Percentiles rank a stretch among this genome's conserved stretches.
Evolutionary conservation across 2,888 invertebrate species (phyloP).

Genomic region (Graphium colonna): DNA sequence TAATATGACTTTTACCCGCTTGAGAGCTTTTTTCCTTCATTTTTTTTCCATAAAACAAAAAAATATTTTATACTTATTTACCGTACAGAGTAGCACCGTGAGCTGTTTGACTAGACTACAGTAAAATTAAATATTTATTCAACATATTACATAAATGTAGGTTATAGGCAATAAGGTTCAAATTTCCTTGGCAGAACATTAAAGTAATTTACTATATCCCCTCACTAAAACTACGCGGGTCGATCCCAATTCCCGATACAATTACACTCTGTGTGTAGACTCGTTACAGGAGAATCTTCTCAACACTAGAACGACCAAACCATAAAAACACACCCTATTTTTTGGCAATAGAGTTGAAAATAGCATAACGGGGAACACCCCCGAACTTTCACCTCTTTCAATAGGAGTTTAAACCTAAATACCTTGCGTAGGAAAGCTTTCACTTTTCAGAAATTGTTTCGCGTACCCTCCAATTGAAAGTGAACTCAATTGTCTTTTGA

Average conservation of each 20-base stretch:
- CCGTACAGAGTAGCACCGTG: too few relatives aligned
- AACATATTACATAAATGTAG: too few relatives aligned
- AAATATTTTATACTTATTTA: too few relatives aligned
- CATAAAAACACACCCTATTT: conserved; percentile 42
- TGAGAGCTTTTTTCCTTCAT: too few relatives aligned
- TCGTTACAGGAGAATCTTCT: conserved; percentile 75
- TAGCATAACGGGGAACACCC: conserved; percentile 38
- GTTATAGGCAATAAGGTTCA: conserved; percentile 40
- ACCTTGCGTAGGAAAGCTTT: conserved; percentile 77
- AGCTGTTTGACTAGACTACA: too few relatives aligned
- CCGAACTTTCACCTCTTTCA: conserved; percentile 79
- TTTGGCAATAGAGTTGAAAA: conserved; percentile 39
- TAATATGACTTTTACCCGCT: too few relatives aligned
- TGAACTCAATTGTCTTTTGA: conserved; percentile 38
- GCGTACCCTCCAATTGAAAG: conserved; percentile 36
- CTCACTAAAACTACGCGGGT: conserved; percentile 49
- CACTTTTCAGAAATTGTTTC: conserved; percentile 78
- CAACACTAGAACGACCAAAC: conserved; percentile 46
- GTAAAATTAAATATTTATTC: too few relatives aligned
- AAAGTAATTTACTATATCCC: conserved; percentile 42
- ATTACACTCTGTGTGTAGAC: conserved; percentile 74
- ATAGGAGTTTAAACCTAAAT: conserved; percentile 79
- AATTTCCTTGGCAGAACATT: conserved; percentile 34
- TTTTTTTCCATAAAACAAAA: too few relatives aligned
- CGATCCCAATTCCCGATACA: conserved; percentile 75